Evolutionary conservation across 1,140 invertebrate species (phyloP).

Genomic region (Xylocopa sonorina): DNA sequence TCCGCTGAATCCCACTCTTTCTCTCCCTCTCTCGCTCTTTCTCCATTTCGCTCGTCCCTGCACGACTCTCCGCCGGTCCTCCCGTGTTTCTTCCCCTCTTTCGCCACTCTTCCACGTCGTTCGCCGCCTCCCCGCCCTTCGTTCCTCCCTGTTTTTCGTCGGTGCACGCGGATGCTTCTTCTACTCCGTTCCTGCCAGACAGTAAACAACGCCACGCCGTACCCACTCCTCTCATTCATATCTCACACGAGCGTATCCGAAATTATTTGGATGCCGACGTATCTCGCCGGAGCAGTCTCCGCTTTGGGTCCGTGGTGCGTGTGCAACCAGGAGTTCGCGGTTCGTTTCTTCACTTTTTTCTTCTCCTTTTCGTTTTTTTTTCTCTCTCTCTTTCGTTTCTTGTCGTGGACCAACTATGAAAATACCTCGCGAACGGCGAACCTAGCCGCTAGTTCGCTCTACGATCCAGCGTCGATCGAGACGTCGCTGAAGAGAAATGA

Average conservation of each 20-base stretch:
- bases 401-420: neutral
- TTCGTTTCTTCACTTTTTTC: neutral
- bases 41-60: neutral
- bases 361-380: neutral
- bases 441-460: neutral
- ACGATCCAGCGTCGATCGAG: neutral
- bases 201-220: slow-evolving; percentile 73
- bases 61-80: neutral
- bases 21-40: slow-evolving; percentile 1
- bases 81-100: slow-evolving; percentile 1
- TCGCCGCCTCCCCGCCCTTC: slow-evolving; percentile 14
- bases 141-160: slow-evolving; percentile 61
- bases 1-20: slow-evolving; percentile 25
- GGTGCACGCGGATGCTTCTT: slow-evolving; percentile 65
- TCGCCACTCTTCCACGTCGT: slow-evolving; percentile 16
- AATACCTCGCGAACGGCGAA: neutral
- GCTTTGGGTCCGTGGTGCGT: too few species aligned
- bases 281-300: slow-evolving; percentile 32
- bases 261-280: slow-evolving; percentile 67
- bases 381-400: neutral
- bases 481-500: neutral
- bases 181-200: slow-evolving; percentile 68
- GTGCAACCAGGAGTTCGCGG: slow-evolving; percentile 2
- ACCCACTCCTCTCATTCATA: slow-evolving; percentile 72
- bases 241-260: slow-evolving; percentile 63